Base-by-base conservation (phyloP, 2,797 vertebrate species). In the Chaetodon trifasciatus region DNA sequence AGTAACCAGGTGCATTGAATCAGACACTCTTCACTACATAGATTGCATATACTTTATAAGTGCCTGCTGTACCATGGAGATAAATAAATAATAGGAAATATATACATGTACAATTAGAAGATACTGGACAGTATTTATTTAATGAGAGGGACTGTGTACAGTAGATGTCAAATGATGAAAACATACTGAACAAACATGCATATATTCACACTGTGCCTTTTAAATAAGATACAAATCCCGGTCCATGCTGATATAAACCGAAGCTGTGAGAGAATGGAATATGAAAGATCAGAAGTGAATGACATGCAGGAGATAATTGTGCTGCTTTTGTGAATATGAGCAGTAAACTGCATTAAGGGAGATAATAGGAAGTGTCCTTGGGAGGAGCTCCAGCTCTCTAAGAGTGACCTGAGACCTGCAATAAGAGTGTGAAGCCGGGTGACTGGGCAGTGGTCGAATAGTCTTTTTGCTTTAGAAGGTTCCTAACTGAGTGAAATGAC, bases 331-430 rank as follows among this genome's bases (percentile, higher is more conserved):
- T 49, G 61, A 50, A 57, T 52, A 60, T 70, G 53, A 46, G 4
- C 23, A 13, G 42, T 53, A 77, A 73, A 74, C 23, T 67, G 55
- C 35, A 62, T 57, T 39, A 64, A 56, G 11, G 1, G 13, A 2
- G 17, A 23, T 58, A 16, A 58, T 60, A 28, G 23, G 19, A 64
- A 64, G 37, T 44, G 39, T 67, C 17, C 28, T 62, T 58, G 16
- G 21, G 40, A 47, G 11, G 24, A 32, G 50, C n/a, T 66, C 5
- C 10, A 40, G 23, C 1, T 16, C 6, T 28, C 49, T 74, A 47
- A 21, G 35, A 8, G 24, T 70, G 42, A 61, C 44, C 28, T 52
- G 23, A 28, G 69, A n/a, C 50, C 56, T 63, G 70, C 56, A 56
- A 42, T 23, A 46, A 47, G 9, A 23, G 32, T 39, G 40, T 81